phyloP scores from a whole-genome alignment of 2,113 vertebrate species.

The Aplodontia rufa region DNA sequence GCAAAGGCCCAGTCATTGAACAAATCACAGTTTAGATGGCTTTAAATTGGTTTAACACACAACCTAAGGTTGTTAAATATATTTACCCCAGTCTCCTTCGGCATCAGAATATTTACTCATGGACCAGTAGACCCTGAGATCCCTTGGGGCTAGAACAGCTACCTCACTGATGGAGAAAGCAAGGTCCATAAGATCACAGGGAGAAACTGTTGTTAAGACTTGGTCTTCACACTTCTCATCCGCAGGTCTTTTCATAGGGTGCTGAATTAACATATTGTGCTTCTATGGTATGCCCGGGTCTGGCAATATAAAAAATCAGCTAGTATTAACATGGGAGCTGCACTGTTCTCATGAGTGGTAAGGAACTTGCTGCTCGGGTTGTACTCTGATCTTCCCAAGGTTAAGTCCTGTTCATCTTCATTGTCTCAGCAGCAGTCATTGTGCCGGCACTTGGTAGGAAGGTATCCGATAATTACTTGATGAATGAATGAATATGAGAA shows the following conservation, averaged over 20 bases:
- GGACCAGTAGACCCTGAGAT: not conserved
- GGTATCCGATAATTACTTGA: not conserved
- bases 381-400: not conserved
- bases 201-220: not conserved
- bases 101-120: conserved; percentile 9
- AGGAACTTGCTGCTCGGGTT: not conserved
- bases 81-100: conserved; percentile 29
- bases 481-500: not conserved
- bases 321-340: not conserved
- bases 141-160: not conserved
- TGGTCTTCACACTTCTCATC: not conserved
- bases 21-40: conserved; percentile 38
- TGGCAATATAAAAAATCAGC: not conserved
- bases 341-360: not conserved
- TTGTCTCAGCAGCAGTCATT: not conserved
- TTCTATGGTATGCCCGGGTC: not conserved
- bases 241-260: not conserved
- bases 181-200: not conserved
- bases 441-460: not conserved
- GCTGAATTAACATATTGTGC: not conserved
- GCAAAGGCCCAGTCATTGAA: conserved; percentile 40
- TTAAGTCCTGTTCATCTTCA: not conserved
- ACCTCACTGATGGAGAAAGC: not conserved
- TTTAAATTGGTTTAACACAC: conserved; percentile 59
- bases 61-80: conserved; percentile 45